A percentile compares a stretch with the other conserved stretches of the same genome.
Evolutionary conservation across 2,113 vertebrate genomes (phyloP).

Genomic region (Oncorhynchus tshawytscha): DNA sequence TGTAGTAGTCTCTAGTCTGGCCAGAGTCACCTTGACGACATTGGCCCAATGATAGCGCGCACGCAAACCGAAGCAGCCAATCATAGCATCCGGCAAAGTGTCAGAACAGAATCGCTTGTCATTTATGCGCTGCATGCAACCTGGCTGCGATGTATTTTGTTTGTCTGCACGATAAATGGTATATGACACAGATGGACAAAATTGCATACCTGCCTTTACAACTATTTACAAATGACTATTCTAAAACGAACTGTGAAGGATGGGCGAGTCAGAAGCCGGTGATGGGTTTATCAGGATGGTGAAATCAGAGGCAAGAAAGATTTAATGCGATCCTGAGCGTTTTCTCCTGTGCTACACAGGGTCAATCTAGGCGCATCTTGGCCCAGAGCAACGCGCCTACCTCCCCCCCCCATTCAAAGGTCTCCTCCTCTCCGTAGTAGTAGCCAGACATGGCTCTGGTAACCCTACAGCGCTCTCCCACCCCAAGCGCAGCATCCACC

Average conservation of each 20-base stretch:
- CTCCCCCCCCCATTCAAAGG: constrained; percentile 20
- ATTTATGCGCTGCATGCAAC: constrained; percentile 58
- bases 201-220: neutral
- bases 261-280: constrained; percentile 41
- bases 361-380: constrained; percentile 59
- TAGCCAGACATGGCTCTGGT: constrained; percentile 87
- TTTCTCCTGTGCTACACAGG: constrained; percentile 65
- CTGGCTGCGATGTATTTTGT: constrained; percentile 55
- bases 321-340: constrained; percentile 67
- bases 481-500: constrained; percentile 89
- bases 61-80: constrained; percentile 71
- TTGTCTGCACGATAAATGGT: constrained; percentile 43
- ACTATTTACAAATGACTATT: constrained; percentile 45
- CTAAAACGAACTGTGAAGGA: constrained; percentile 38
- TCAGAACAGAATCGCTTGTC: constrained; percentile 48
- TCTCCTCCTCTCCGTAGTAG: constrained; percentile 16
- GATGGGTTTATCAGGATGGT: constrained; percentile 39
- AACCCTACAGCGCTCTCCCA: constrained; percentile 93
- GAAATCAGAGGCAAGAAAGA: constrained; percentile 48
- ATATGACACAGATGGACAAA: constrained; percentile 20
- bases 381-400: constrained; percentile 30
- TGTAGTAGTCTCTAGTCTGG: constrained; percentile 48
- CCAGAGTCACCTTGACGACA: constrained; percentile 77
- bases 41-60: constrained; percentile 72
- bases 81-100: constrained; percentile 53